phyloP scores from a whole-genome alignment of 2,888 invertebrate species.

The Tetheella fluctuosa region DNA sequence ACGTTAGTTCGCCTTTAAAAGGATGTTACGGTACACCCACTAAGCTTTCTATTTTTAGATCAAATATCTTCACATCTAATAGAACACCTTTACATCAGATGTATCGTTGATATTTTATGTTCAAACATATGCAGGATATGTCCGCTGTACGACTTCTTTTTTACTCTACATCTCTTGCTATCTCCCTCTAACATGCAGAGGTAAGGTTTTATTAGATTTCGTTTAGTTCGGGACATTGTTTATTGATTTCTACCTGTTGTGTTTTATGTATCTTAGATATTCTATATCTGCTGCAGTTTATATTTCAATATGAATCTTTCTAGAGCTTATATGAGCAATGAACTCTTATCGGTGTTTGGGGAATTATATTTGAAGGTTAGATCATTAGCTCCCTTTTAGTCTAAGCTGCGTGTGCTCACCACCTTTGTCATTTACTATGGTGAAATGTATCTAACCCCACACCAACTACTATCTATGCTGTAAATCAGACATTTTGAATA shows the following conservation, averaged over 20 bases:
- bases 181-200: neutral
- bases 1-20: neutral
- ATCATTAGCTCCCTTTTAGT: too few species aligned
- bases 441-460: too few species aligned
- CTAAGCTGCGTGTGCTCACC: too few species aligned
- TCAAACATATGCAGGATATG: neutral
- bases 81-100: neutral
- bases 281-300: neutral
- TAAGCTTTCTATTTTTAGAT: neutral
- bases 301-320: too few species aligned
- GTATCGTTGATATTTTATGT: neutral
- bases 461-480: too few species aligned
- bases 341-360: too few species aligned
- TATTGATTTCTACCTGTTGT: conserved; percentile 5
- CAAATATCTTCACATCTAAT: neutral
- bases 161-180: neutral
- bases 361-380: too few species aligned
- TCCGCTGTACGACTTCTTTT: neutral
- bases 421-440: too few species aligned
- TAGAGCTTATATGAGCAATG: too few species aligned
- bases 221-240: conserved; percentile 8
- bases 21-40: neutral
- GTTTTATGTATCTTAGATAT: neutral
- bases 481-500: too few species aligned
- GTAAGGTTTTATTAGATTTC: conserved; percentile 1